Evolutionary conservation across 2,113 vertebrate genomes (phyloP), one percentile per base, ranked within the genome.

Genomic region (Rhinogobius similis): DNA sequence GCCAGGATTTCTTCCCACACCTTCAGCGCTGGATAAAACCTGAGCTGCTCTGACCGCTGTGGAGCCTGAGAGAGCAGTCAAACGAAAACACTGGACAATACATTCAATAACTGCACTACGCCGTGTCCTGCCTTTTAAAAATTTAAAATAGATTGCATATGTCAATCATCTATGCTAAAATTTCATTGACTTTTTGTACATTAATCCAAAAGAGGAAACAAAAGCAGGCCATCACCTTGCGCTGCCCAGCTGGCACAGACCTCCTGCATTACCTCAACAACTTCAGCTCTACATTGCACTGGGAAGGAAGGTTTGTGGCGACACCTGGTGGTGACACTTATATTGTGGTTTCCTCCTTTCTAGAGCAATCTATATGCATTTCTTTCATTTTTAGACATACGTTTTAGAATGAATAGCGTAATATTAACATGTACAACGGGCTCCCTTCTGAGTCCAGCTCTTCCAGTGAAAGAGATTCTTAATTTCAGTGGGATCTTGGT

Each of bases 241-340:
- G 55, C 64, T 21, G 13, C n/a, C 7, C 64, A 62, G 43, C 67
- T 76, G 73, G 77, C 72, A 70, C 12, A 46, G 24, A 59, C 79
- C 24, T 80, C 68, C 53, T 26, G 53, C n/a, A 68, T 82, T 43
- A 61, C 65, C 73, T 78, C 77, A 68, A 55, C 52, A 21, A 61
- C 24, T 59, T 38, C 27, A 38, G 27, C 26, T n/a, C 9, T 8
- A 20, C 27, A 4, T 10, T 32, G 16, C 27, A 36, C 18, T n/a
- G 29, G 73, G 16, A 32, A 13, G 9, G 26, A 0, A 1, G 29
- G 44, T 56, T 80, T 82, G 18, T 81, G 72, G 83, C 68, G 87
- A 79, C 87, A 2, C 73, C 86, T 86, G 67, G 82, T 81, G 89
- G 84, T 5, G 10, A 61, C 4, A 0, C 39, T 1, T 0, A 24